A percentile compares a stretch with the other conserved stretches of the same genome.
phyloP scores from a whole-genome alignment of 2,888 invertebrate species.

The Papilio protenor region DNA sequence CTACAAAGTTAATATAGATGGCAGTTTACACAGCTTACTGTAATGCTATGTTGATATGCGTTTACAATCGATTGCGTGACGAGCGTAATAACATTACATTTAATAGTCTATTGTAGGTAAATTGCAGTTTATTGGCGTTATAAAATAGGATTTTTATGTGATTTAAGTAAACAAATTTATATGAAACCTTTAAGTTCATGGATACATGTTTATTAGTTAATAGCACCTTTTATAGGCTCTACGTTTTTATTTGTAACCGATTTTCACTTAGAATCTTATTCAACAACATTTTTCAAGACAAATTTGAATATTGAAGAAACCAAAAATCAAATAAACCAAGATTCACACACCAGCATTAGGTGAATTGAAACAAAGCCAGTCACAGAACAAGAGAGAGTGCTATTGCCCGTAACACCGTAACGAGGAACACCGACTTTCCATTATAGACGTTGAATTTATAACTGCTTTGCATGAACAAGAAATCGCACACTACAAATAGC shows the following conservation, averaged over 20 bases:
- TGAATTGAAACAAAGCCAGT: slow-evolving; percentile 6
- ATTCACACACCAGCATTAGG: neutral
- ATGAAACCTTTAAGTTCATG: slow-evolving; percentile 17
- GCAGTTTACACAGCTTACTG: slow-evolving; percentile 25
- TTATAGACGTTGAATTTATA: slow-evolving; percentile 20
- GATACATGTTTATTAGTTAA: slow-evolving; percentile 6
- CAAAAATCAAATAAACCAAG: neutral
- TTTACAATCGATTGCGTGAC: slow-evolving; percentile 50
- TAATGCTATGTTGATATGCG: neutral
- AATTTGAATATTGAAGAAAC: neutral
- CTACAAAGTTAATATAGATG: slow-evolving; percentile 26
- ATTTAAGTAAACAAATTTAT: slow-evolving; percentile 1
- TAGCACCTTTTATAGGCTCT: neutral
- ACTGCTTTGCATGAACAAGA: slow-evolving; percentile 9
- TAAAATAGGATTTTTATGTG: slow-evolving; percentile 42
- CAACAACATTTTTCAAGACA: neutral
- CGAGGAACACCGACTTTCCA: slow-evolving; percentile 8
- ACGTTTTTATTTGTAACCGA: neutral
- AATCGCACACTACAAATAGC: neutral
- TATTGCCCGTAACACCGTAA: slow-evolving; percentile 8
- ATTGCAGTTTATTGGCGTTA: slow-evolving; percentile 14
- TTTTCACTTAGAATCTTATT: neutral
- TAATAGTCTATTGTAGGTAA: slow-evolving; percentile 47
- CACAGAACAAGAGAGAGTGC: slow-evolving; percentile 17
- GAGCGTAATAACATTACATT: slow-evolving; percentile 47